Evolutionary conservation across 1,140 invertebrate genomes (phyloP).

Genomic region (Riptortus pedestris): DNA sequence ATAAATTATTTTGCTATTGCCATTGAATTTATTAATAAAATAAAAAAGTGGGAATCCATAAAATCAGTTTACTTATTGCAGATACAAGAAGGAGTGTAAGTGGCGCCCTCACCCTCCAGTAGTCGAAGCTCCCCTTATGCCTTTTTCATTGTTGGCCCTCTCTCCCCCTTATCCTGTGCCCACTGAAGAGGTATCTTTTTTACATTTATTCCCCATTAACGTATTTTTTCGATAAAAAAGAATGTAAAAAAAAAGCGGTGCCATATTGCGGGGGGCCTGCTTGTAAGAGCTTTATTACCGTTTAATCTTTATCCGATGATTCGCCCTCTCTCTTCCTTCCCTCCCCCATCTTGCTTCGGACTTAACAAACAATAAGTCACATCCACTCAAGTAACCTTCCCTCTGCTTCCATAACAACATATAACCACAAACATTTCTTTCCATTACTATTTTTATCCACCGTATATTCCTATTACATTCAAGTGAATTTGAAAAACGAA

Average conservation of each 20-base stretch:
- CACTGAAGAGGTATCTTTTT: slow-evolving; percentile 1
- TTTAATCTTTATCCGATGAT: slow-evolving; percentile 15
- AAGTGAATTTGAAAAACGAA: too few relatives aligned
- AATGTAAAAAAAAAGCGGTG: background rate
- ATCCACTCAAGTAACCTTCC: background rate
- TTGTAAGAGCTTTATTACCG: slow-evolving; percentile 9
- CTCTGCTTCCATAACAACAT: too few relatives aligned
- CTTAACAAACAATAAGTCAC: slow-evolving; percentile 17
- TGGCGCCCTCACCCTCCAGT: too few relatives aligned
- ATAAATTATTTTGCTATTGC: too few relatives aligned
- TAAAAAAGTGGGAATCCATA: too few relatives aligned
- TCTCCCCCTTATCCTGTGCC: background rate
- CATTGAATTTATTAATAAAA: too few relatives aligned
- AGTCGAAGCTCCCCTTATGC: background rate
- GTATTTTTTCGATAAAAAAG: slow-evolving; percentile 14
- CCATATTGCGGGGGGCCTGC: slow-evolving; percentile 5
- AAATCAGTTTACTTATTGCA: too few relatives aligned
- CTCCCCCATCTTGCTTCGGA: too few relatives aligned
- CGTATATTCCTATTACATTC: too few relatives aligned
- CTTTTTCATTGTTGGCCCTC: slow-evolving; percentile 1
- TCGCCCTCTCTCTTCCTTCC: background rate
- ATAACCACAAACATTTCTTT: too few relatives aligned
- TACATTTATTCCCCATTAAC: slow-evolving; percentile 17
- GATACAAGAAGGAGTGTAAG: too few relatives aligned
- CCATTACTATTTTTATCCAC: too few relatives aligned